Evolutionary conservation across 2,113 vertebrate species (phyloP).

Genomic region (Bos javanicus): DNA sequence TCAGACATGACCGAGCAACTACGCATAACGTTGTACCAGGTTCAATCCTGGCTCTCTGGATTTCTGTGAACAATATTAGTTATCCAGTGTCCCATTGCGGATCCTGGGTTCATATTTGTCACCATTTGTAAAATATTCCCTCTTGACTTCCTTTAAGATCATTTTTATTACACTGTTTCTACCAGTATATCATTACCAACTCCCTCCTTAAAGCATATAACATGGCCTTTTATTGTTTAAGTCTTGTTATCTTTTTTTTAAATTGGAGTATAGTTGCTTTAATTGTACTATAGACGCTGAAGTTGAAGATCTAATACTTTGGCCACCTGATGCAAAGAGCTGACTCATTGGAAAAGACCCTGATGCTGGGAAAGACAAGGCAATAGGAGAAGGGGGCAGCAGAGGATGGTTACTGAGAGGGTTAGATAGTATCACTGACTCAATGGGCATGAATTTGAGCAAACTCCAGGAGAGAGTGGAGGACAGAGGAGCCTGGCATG

Average conservation of each 20-base stretch:
- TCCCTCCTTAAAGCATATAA: neutral
- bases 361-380: neutral
- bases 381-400: neutral
- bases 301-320: neutral
- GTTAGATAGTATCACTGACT: neutral
- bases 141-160: neutral
- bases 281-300: neutral
- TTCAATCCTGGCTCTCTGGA: neutral
- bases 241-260: neutral
- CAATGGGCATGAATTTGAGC: neutral
- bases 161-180: neutral
- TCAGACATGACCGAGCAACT: rapidly evolving
- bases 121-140: neutral
- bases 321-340: neutral
- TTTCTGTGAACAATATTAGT: neutral
- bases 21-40: neutral
- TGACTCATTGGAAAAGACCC: neutral
- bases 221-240: neutral
- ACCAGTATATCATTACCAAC: neutral
- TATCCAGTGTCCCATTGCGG: neutral
- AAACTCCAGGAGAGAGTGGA: neutral
- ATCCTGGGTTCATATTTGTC: neutral
- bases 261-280: neutral
- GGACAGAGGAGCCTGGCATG: neutral
- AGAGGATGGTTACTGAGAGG: neutral